A percentile compares a stretch with the other conserved stretches of the same genome.
Evolutionary conservation across 2,113 vertebrate genomes (phyloP).

Genomic region (Sylvietta virens): DNA sequence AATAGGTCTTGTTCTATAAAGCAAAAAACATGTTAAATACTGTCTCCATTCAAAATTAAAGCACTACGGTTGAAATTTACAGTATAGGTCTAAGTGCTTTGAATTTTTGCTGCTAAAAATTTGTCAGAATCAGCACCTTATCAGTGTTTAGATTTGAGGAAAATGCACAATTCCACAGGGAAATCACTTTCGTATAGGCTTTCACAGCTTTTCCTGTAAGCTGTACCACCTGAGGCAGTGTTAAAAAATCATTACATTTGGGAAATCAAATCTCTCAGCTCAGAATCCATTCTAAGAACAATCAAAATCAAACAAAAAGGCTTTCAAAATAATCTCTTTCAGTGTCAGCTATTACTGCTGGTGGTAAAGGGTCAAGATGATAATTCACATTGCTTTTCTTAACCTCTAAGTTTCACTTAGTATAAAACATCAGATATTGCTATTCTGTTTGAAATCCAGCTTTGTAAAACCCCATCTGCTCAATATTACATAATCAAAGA

Average conservation of each 20-base stretch:
- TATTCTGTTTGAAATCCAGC: neutral
- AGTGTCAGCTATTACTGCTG: neutral
- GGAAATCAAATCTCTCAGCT: neutral
- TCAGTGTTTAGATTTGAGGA: neutral
- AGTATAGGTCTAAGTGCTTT: neutral
- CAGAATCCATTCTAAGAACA: neutral
- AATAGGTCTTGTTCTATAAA: neutral
- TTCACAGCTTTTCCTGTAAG: neutral
- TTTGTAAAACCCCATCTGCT: neutral
- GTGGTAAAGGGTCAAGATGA: neutral
- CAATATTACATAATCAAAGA: neutral
- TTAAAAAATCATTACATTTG: neutral
- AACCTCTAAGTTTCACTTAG: neutral
- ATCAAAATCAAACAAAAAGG: neutral
- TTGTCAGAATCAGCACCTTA: neutral
- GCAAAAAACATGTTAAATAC: neutral
- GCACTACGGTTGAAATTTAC: neutral
- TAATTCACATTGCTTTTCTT: neutral
- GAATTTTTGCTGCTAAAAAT: neutral
- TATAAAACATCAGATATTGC: neutral
- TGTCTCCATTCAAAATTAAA: neutral
- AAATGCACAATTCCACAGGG: neutral
- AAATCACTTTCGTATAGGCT: neutral
- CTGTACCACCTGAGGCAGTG: neutral
- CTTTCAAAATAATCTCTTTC: neutral